phyloP scores from a whole-genome alignment of 2,888 invertebrate species.

The Nezara viridula region DNA sequence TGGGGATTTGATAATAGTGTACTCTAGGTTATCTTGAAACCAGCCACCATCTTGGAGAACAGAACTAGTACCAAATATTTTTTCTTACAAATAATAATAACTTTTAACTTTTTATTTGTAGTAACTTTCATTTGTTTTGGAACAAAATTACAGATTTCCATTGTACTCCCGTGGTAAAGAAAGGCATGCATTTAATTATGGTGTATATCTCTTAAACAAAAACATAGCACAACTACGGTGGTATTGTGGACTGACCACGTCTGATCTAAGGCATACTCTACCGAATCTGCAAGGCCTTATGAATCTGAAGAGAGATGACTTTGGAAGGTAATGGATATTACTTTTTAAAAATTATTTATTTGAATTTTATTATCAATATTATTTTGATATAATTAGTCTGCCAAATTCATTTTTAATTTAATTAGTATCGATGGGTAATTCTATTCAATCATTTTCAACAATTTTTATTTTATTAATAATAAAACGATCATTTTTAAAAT shows the following conservation, averaged over 20 bases:
- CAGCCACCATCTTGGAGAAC: too few species aligned
- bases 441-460: too few species aligned
- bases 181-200: constrained; percentile 86
- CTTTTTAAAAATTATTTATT: too few species aligned
- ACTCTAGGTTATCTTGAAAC: too few species aligned
- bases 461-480: too few species aligned
- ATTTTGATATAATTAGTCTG: too few species aligned
- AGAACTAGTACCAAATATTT: too few species aligned
- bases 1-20: too few species aligned
- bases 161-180: constrained; percentile 85
- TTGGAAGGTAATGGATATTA: constrained; percentile 53
- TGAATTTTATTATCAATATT: neutral
- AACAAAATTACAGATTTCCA: constrained; percentile 78
- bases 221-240: constrained; percentile 92
- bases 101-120: neutral
- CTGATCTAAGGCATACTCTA: constrained; percentile 83
- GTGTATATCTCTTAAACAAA: constrained; percentile 92
- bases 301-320: constrained; percentile 32
- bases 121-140: constrained; percentile 18
- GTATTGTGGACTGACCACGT: constrained; percentile 80
- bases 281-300: constrained; percentile 78
- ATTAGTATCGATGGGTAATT: too few species aligned
- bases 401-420: too few species aligned
- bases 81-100: neutral
- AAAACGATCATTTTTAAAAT: too few species aligned